A percentile compares a stretch with the other conserved stretches of the same genome.
phyloP scores from a whole-genome alignment of 2,888 invertebrate genomes.

The Drosophila fungiperda region DNA sequence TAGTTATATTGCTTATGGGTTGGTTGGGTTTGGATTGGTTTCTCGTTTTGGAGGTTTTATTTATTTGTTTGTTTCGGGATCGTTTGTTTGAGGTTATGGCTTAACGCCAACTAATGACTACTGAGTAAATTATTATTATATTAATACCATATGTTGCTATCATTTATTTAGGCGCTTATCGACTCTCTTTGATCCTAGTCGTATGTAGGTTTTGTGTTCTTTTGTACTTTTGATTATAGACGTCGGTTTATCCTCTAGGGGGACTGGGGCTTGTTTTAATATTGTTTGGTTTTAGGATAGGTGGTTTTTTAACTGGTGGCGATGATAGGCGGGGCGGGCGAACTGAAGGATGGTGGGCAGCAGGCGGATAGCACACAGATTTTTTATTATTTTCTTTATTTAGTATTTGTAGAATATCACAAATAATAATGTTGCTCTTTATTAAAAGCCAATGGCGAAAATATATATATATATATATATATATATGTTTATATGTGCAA shows the following conservation, averaged over 20 bases:
- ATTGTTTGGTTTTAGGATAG: constrained; percentile 30
- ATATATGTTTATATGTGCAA: neutral
- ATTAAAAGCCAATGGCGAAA: constrained; percentile 42
- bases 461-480: constrained; percentile 15
- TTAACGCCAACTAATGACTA: constrained; percentile 50
- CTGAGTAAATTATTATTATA: constrained; percentile 56
- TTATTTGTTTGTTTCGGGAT: neutral
- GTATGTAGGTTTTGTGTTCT: constrained; percentile 43
- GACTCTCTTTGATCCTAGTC: constrained; percentile 17
- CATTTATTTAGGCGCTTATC: constrained; percentile 47
- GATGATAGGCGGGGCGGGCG: constrained; percentile 55
- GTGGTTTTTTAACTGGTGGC: constrained; percentile 53
- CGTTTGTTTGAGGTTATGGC: constrained; percentile 53
- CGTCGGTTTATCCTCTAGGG: constrained; percentile 60
- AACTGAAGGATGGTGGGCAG: constrained; percentile 53
- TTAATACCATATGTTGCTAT: constrained; percentile 79
- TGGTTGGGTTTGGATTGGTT: constrained; percentile 40
- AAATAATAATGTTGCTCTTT: constrained; percentile 40
- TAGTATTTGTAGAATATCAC: constrained; percentile 56
- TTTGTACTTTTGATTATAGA: constrained; percentile 79
- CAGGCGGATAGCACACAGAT: constrained; percentile 46
- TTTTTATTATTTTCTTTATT: neutral
- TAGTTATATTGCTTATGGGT: constrained; percentile 73
- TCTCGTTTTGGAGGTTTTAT: constrained; percentile 25
- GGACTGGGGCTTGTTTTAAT: constrained; percentile 19